Evolutionary conservation across 2,797 vertebrate genomes (phyloP).

Genomic region (Rhyacichthys aspro): DNA sequence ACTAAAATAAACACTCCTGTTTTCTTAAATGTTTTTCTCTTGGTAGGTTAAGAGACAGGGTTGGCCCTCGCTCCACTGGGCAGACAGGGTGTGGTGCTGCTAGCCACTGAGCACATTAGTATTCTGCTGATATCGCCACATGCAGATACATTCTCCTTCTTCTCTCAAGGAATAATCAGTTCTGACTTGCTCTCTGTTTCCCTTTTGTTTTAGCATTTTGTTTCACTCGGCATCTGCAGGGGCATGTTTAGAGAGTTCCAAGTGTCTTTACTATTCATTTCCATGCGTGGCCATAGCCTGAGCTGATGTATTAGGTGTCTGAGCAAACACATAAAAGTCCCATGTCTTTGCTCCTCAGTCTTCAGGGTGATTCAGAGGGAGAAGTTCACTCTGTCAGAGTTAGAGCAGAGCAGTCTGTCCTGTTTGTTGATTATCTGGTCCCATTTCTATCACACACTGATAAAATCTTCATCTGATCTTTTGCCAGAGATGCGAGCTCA

Average conservation of each 20-base stretch:
- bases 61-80: constrained; percentile 44
- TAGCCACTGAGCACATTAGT: constrained; percentile 81
- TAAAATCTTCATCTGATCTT: constrained; percentile 89
- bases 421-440: constrained; percentile 72
- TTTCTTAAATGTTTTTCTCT: background rate
- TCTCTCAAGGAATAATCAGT: constrained; percentile 88
- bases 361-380: constrained; percentile 52
- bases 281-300: constrained; percentile 29
- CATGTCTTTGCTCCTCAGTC: constrained; percentile 43
- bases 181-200: constrained; percentile 51
- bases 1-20: constrained; percentile 13
- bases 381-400: constrained; percentile 60
- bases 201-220: constrained; percentile 79
- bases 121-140: constrained; percentile 84
- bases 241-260: constrained; percentile 43
- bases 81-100: constrained; percentile 63
- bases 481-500: constrained; percentile 61
- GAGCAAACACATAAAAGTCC: constrained; percentile 52
- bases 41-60: constrained; percentile 24
- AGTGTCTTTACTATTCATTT: constrained; percentile 33
- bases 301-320: constrained; percentile 35
- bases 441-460: constrained; percentile 78
- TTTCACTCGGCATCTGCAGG: constrained; percentile 65
- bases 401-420: constrained; percentile 60
- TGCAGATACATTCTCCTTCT: constrained; percentile 85